Conservation (phyloP, 2,113 vertebrate species). For the Tichodroma muraria region DNA sequence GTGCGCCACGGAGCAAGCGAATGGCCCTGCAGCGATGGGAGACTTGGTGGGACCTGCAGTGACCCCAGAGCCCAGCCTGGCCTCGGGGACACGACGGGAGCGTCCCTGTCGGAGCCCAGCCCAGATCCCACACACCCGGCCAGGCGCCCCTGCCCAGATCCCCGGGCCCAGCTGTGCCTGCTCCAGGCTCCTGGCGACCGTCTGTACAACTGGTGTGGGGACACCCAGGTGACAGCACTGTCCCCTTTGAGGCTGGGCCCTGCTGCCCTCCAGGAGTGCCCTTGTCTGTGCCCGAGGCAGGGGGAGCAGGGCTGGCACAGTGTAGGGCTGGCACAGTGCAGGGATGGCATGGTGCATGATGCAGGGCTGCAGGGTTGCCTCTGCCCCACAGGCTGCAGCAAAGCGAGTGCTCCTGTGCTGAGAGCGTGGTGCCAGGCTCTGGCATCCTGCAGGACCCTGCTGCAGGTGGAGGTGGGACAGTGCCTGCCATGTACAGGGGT, state of each 20-base stretch:
- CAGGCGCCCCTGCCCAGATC: not conserved
- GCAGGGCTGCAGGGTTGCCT: not conserved
- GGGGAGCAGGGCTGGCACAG: not conserved
- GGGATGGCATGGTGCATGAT: too few species aligned
- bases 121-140: not conserved
- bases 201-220: not conserved
- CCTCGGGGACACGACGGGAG: rapidly evolving
- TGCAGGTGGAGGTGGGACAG: rapidly evolving
- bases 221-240: rapidly evolving
- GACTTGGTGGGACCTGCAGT: not conserved
- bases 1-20: not conserved
- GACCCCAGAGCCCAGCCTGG: not conserved
- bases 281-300: not conserved
- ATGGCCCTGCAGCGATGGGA: not conserved
- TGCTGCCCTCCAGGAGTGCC: not conserved
- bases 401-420: not conserved
- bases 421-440: rapidly evolving
- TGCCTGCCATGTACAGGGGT: rapidly evolving
- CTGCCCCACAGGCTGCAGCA: not conserved
- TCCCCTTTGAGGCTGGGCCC: not conserved
- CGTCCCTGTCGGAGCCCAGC: rapidly evolving
- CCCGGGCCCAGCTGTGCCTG: not conserved
- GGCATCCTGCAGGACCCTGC: not conserved
- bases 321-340: too few species aligned
- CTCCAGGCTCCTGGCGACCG: too few species aligned